Evolutionary conservation across 2,113 vertebrate genomes (phyloP).

Genomic region (Aegotheles bennettii): DNA sequence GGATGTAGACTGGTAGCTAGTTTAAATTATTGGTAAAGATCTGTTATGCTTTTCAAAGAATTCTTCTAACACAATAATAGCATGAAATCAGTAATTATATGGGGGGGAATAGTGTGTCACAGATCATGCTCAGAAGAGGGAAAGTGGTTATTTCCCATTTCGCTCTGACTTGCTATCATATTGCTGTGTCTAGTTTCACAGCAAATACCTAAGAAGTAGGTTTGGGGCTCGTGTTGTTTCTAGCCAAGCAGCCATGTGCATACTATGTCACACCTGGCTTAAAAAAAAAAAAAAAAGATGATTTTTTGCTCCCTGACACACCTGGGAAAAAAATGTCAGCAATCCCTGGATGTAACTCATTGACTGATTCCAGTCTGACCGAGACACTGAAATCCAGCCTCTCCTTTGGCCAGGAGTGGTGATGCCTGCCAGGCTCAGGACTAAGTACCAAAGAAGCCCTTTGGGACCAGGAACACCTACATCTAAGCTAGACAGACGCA

Average conservation of each 20-base stretch:
- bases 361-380: background rate
- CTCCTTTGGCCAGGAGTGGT: background rate
- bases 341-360: background rate
- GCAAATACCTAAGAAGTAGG: constrained; percentile 16
- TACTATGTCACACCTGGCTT: background rate
- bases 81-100: background rate
- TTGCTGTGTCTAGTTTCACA: constrained; percentile 12
- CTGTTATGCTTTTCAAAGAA: constrained; percentile 23
- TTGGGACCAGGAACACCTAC: background rate
- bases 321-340: background rate
- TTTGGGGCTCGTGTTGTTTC: background rate
- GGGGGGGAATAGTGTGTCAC: background rate
- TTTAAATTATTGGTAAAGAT: constrained; percentile 50
- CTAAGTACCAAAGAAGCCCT: background rate
- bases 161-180: background rate
- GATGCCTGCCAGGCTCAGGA: constrained; percentile 7
- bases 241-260: background rate
- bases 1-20: constrained; percentile 49
- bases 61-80: background rate
- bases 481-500: background rate
- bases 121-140: background rate
- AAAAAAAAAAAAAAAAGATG: fast-evolving
- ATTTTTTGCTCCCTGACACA: background rate
- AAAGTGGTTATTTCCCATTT: constrained; percentile 8
- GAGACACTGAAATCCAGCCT: background rate